Evolutionary conservation across 2,888 invertebrate species (phyloP).

Genomic region (Drosophila vallismaia): DNA sequence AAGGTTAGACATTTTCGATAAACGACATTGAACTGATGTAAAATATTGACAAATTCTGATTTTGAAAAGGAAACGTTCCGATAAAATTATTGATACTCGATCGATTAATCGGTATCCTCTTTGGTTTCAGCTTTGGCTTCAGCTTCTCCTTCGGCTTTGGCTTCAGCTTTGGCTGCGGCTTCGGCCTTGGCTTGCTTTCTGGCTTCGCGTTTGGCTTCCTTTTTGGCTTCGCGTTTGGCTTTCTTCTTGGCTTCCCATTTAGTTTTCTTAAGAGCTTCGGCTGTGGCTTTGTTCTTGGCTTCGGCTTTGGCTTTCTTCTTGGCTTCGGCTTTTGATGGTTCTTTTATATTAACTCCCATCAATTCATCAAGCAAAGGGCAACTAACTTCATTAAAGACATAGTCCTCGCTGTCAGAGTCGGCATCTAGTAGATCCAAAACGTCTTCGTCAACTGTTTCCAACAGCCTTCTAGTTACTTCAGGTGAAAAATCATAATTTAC

Average conservation of each 20-base stretch:
- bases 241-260: too few relatives aligned
- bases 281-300: too few relatives aligned
- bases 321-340: too few relatives aligned
- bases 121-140: neutral
- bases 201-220: too few relatives aligned
- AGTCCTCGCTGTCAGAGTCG: too few relatives aligned
- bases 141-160: neutral
- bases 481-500: neutral
- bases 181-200: neutral
- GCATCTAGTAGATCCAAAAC: neutral
- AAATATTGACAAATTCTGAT: neutral
- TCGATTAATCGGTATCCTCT: neutral
- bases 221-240: too few relatives aligned
- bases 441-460: neutral
- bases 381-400: too few relatives aligned
- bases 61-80: neutral
- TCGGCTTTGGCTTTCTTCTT: too few relatives aligned
- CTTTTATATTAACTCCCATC: too few relatives aligned
- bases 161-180: neutral
- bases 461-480: neutral
- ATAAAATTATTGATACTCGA: neutral
- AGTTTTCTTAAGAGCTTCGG: too few relatives aligned
- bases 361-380: too few relatives aligned
- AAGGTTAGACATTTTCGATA: neutral
- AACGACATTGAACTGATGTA: too few relatives aligned